A percentile compares a stretch with the other conserved stretches of the same genome.
Evolutionary conservation across 2,113 vertebrate species (phyloP).

Genomic region (Colius striatus): DNA sequence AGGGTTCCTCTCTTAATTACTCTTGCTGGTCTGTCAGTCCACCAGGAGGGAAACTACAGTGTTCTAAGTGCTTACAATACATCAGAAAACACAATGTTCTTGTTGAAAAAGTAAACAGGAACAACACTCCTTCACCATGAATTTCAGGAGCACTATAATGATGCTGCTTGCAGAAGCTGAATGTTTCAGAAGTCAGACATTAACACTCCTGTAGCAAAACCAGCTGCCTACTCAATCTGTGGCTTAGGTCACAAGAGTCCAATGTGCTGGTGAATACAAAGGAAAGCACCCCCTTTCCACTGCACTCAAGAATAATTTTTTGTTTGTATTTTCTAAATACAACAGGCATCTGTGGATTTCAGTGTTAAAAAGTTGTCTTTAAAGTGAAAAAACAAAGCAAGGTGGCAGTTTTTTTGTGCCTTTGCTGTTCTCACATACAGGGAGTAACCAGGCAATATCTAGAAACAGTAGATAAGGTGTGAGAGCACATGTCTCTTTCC

Average conservation of each 20-base stretch:
- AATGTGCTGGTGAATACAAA: neutral
- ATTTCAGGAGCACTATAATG: neutral
- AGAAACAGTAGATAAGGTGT: neutral
- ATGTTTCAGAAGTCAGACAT: neutral
- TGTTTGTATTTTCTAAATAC: neutral
- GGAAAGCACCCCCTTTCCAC: neutral
- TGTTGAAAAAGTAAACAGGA: neutral
- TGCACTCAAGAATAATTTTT: neutral
- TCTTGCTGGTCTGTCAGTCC: neutral
- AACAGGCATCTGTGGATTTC: neutral
- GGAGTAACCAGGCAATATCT: neutral
- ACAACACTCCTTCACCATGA: accelerated
- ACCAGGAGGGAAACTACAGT: neutral
- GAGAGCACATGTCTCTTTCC: neutral
- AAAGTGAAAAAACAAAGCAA: neutral
- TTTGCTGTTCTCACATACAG: neutral
- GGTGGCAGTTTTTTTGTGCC: neutral
- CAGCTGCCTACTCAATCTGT: neutral
- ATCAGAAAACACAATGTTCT: neutral
- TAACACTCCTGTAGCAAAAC: neutral
- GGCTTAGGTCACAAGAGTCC: neutral
- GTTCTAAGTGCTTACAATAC: neutral
- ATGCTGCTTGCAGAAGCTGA: neutral
- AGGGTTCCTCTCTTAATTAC: neutral
- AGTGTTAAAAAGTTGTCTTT: neutral